Evolutionary conservation across 2,113 vertebrate species (phyloP).

Genomic region (Caloenas nicobarica): DNA sequence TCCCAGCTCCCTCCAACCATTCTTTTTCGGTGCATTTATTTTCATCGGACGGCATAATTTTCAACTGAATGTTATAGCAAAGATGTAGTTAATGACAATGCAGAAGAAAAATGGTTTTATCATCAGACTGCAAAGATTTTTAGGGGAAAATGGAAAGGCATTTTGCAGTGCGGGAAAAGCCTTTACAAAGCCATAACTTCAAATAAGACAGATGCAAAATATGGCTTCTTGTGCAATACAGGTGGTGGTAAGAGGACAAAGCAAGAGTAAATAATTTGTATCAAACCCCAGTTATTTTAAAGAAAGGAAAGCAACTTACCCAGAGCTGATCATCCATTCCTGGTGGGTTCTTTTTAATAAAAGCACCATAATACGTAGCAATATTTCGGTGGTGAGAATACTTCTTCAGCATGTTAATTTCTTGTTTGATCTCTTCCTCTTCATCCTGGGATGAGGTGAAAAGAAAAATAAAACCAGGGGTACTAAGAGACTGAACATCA

Average conservation of each 20-base stretch:
- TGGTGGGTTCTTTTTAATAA: constrained; percentile 97
- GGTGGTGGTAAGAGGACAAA: background rate
- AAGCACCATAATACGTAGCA: constrained; percentile 97
- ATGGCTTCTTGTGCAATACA: background rate
- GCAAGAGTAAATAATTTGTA: background rate
- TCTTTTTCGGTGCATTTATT: background rate
- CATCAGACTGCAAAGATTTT: background rate
- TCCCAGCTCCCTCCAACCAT: background rate
- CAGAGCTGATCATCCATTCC: constrained; percentile 98
- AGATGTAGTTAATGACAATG: background rate
- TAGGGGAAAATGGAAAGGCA: background rate
- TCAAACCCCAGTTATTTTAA: background rate
- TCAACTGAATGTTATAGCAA: background rate
- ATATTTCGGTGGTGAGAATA: constrained; percentile 99
- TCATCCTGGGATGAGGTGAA: constrained; percentile 83
- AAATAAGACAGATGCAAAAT: background rate
- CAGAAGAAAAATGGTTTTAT: background rate
- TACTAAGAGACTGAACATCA: background rate
- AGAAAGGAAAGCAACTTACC: constrained; percentile 75
- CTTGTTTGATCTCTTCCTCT: constrained; percentile 99
- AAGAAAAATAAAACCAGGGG: background rate
- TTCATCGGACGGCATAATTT: background rate
- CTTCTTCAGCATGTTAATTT: constrained; percentile 99
- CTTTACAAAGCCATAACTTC: background rate
- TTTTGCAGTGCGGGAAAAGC: background rate